Conservation (phyloP, 2,113 vertebrate genomes). For the Chloebia gouldiae region DNA sequence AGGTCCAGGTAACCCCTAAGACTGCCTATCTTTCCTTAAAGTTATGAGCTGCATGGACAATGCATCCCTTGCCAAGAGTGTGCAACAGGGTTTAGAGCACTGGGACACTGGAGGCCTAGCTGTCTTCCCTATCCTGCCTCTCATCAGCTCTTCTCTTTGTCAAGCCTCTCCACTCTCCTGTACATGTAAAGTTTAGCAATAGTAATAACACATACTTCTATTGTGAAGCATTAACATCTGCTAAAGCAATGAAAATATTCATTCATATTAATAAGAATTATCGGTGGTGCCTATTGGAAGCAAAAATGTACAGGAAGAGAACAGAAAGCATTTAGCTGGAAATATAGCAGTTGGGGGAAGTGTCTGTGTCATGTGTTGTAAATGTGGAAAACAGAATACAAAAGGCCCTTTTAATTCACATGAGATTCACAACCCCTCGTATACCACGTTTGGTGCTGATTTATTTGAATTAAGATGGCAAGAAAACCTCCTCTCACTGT, state of each 20-base stretch:
- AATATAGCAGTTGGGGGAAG: neutral
- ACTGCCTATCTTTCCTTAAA: neutral
- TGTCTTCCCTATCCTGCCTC: neutral
- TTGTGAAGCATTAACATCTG: conserved; percentile 10
- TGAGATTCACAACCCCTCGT: neutral
- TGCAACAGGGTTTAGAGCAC: neutral
- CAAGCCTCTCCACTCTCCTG: neutral
- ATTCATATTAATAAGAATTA: conserved; percentile 8
- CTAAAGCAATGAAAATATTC: conserved; percentile 5
- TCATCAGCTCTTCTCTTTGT: neutral
- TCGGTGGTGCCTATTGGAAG: neutral
- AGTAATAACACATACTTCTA: neutral
- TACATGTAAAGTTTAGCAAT: neutral
- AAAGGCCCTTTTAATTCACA: conserved; percentile 22
- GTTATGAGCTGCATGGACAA: neutral
- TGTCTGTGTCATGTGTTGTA: conserved; percentile 9
- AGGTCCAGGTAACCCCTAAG: neutral
- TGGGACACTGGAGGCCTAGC: neutral
- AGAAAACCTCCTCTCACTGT: neutral
- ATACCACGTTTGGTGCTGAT: conserved; percentile 4
- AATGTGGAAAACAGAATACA: conserved; percentile 32
- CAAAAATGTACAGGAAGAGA: neutral
- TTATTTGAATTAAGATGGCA: conserved; percentile 51
- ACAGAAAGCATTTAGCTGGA: neutral
- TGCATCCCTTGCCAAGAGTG: neutral